A percentile compares a stretch with the other conserved stretches of the same genome.
phyloP scores from a whole-genome alignment of 2,888 invertebrate species.

The Bellardia pandia region DNA sequence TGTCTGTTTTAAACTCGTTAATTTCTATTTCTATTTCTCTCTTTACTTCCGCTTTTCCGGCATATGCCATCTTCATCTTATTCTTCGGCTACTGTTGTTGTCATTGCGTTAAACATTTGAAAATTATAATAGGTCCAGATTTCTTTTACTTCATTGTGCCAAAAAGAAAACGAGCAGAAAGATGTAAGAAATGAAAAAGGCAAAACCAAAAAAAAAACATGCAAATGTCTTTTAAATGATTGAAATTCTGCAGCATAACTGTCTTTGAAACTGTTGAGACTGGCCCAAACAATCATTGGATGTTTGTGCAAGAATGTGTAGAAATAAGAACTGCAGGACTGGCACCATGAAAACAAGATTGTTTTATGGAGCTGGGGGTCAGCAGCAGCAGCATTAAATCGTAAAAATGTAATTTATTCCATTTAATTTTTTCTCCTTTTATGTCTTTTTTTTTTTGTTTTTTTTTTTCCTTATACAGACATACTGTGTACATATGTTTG shows the following conservation, averaged over 20 bases:
- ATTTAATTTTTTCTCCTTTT: slow-evolving; percentile 35
- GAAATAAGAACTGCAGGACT: background rate
- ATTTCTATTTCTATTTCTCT: background rate
- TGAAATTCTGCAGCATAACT: slow-evolving; percentile 69
- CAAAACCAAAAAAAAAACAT: background rate
- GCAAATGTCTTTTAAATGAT: slow-evolving; percentile 55
- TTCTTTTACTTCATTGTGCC: slow-evolving; percentile 45
- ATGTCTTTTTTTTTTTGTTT: background rate
- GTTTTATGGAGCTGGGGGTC: slow-evolving; percentile 51
- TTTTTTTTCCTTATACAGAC: background rate
- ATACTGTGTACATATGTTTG: slow-evolving; percentile 42
- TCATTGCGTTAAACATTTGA: slow-evolving; percentile 54
- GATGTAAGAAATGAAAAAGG: background rate
- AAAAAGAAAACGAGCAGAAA: slow-evolving; percentile 33
- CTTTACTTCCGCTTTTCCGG: slow-evolving; percentile 5
- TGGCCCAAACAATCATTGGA: slow-evolving; percentile 20
- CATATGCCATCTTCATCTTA: slow-evolving; percentile 2
- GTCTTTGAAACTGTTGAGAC: slow-evolving; percentile 48
- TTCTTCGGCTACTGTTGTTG: slow-evolving; percentile 22
- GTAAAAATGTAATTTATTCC: slow-evolving; percentile 66
- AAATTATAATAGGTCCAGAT: slow-evolving; percentile 48
- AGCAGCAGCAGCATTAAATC: slow-evolving; percentile 29
- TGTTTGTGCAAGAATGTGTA: background rate
- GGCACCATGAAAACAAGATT: slow-evolving; percentile 8
- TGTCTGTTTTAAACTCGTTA: slow-evolving; percentile 4